Evolutionary conservation across 2,888 invertebrate genomes (phyloP).

Genomic region (Gandaritis pyraliata): DNA sequence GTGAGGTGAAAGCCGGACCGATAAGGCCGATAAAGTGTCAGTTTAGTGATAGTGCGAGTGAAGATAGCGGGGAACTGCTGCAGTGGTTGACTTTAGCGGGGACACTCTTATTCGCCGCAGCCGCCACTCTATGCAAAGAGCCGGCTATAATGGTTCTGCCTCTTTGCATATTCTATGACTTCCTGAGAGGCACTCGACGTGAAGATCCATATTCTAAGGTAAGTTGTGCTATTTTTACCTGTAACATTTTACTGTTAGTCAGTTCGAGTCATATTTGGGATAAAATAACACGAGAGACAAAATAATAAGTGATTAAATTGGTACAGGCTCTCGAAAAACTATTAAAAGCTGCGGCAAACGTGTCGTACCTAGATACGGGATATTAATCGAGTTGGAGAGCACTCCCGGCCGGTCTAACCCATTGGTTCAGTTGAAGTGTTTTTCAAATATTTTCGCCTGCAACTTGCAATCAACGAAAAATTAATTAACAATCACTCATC

Average conservation of each 20-base stretch:
- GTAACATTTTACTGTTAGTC: conserved; percentile 6
- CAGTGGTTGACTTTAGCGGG: conserved; percentile 85
- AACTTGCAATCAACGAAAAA: conserved; percentile 40
- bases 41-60: conserved; percentile 74
- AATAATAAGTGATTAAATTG: conserved; percentile 3
- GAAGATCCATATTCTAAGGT: conserved; percentile 84
- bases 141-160: conserved; percentile 96
- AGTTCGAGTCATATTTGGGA: background rate
- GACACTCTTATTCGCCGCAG: conserved; percentile 87
- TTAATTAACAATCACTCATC: conserved; percentile 31
- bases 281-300: background rate
- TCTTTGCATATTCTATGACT: conserved; percentile 95
- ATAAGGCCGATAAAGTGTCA: conserved; percentile 70
- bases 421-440: conserved; percentile 41
- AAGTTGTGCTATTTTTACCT: conserved; percentile 52
- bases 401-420: conserved; percentile 32
- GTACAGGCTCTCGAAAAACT: background rate
- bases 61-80: conserved; percentile 73
- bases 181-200: conserved; percentile 84
- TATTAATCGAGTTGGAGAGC: conserved; percentile 37
- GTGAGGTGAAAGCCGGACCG: conserved; percentile 62
- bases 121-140: conserved; percentile 97
- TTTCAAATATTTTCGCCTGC: conserved; percentile 42
- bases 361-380: conserved; percentile 28
- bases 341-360: conserved; percentile 19